Evolutionary conservation across 2,113 vertebrate genomes (phyloP).

Genomic region (Numenius arquata): DNA sequence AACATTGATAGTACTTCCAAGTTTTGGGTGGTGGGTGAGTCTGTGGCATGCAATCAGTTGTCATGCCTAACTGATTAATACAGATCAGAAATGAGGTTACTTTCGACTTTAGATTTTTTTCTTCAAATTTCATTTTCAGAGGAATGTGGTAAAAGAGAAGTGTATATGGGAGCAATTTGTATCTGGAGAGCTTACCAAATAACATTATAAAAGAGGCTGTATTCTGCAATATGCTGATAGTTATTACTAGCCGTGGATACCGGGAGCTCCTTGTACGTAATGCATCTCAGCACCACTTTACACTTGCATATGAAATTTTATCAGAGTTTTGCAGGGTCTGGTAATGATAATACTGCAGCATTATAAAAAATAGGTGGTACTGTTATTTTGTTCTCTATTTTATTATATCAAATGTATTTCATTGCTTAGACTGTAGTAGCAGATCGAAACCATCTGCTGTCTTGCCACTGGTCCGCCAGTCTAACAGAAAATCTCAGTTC

Average conservation of each 20-base stretch:
- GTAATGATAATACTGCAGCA: conserved; percentile 57
- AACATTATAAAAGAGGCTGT: neutral
- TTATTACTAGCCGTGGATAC: conserved; percentile 16
- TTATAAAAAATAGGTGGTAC: conserved; percentile 63
- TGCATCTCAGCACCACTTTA: conserved; percentile 20
- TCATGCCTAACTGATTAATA: neutral
- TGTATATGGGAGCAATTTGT: conserved; percentile 11
- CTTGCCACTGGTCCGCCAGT: conserved; percentile 52
- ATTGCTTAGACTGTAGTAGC: conserved; percentile 82
- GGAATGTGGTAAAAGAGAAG: neutral
- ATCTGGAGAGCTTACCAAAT: conserved; percentile 4
- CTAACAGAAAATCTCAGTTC: conserved; percentile 57
- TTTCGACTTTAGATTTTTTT: neutral
- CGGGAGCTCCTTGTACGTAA: conserved; percentile 29
- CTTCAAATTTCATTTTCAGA: neutral
- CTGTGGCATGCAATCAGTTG: neutral
- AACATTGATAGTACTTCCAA: neutral
- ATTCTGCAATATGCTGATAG: conserved; percentile 15
- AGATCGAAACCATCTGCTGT: conserved; percentile 89
- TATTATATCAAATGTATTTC: conserved; percentile 65
- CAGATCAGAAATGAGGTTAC: neutral
- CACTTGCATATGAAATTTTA: conserved; percentile 46
- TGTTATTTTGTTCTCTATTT: conserved; percentile 59
- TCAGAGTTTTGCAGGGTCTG: conserved; percentile 59
- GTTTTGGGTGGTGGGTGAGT: neutral